Percentiles rank a stretch among this genome's conserved stretches.
These are phyloP conservation scores for Zosterops japonicus DNA, from an alignment of 2,113 vertebrate species.

Conservation along the genomic window DNA sequence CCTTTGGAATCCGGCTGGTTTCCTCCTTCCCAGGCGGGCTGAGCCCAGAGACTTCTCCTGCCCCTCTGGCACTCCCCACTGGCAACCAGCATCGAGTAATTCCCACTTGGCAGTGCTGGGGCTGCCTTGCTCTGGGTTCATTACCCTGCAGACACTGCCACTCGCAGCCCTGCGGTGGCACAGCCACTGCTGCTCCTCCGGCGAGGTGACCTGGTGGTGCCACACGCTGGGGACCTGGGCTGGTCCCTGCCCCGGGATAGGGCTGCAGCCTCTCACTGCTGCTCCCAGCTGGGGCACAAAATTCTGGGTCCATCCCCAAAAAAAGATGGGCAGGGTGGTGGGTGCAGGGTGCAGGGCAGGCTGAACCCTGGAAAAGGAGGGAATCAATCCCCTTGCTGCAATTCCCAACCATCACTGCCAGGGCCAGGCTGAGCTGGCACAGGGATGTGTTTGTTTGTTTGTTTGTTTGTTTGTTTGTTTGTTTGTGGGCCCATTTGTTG, in stretches of 20 bases:
- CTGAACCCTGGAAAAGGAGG: not conserved
- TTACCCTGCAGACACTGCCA: slow-evolving; percentile 22
- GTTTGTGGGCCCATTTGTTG: not conserved
- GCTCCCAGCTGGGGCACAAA: fast-evolving
- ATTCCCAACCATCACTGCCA: not conserved
- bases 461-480: not conserved
- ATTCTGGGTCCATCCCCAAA: fast-evolving
- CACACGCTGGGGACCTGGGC: not conserved
- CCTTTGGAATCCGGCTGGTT: fast-evolving
- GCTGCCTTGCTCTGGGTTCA: not conserved
- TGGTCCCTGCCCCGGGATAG: not conserved
- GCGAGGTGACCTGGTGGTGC: not conserved
- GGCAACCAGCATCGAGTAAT: not conserved
- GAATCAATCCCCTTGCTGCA: not conserved
- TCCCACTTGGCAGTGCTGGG: fast-evolving
- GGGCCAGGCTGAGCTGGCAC: not conserved
- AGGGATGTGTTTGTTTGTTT: not conserved
- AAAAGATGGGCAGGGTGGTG: not conserved
- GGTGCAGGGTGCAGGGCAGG: not conserved
- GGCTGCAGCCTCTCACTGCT: not conserved
- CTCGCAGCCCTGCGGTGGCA: slow-evolving; percentile 20
- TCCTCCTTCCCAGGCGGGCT: fast-evolving
- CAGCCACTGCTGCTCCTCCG: not conserved
- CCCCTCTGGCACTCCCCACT: not conserved
- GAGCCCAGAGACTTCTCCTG: not conserved